Evolutionary conservation across 1,140 invertebrate genomes (phyloP), one percentile per base, ranked within the genome.

Genomic region (Lucilia cuprina): DNA sequence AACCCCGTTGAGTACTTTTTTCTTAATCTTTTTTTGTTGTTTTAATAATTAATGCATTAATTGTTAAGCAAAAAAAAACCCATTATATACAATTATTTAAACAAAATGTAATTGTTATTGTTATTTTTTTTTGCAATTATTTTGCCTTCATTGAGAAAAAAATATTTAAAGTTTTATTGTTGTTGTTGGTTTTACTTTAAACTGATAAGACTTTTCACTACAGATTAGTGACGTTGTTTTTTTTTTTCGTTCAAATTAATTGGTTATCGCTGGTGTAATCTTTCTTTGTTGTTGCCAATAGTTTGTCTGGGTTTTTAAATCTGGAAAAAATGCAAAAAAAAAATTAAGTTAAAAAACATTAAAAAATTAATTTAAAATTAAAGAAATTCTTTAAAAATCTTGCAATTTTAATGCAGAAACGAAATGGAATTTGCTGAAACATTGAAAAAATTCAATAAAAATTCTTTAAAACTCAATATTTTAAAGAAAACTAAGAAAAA

Each of bases 71-170:
- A 70, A 30, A 70, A 30, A 21, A 55, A 55, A 55, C 50, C 13
- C 41, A 41, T 41, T 41, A 41, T 41, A 41, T 41, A 41, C 41
- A 41, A 41, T 41, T 41, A 41, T 41, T 41, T 8, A 41, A 41
- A 30, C 25, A 30, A 41, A 41, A 41, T 41, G 10, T 41, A 41
- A 41, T 41, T 41, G 41, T 41, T 41, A 41, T 41, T 41, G 41
- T 41, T 41, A 41, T 41, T 41, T 41, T 41, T 41, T 7, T 41
- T 41, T 10, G 10, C 41, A 41, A 70, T 8, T 70, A 65, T 70
- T 10, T 70, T 70, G 65, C 65, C 65, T 70, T 70, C 65, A 70
- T 70, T 70, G 65, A 70, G 65, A 19, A 70, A 70, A 60, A 70
- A 19, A 70, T 9, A 9, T 55, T 55, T 5, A n/a, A n/a, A 49